Evolutionary conservation across 2,113 vertebrate species (phyloP), one percentile per base, ranked within the genome.

Genomic region (Terrapene triunguis): DNA sequence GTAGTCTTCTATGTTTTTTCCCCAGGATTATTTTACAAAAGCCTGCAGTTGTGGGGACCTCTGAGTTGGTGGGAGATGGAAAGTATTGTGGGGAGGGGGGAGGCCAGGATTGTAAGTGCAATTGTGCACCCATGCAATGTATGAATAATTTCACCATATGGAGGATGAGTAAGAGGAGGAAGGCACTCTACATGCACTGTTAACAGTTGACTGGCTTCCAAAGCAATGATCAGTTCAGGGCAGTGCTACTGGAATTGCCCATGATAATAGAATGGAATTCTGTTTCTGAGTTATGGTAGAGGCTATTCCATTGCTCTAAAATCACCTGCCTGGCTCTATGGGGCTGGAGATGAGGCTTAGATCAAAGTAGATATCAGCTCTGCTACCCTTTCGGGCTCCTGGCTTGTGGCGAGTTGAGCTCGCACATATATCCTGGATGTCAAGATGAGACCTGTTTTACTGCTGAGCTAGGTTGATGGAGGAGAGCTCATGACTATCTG

Each of bases 1-100:
- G 89, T 48, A 25, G n/a, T 89, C n/a, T 3, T 85, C 47, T 80
- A 32, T 51, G 80, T 13, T 84, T 87, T 35, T 0, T 79, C 55
- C 86, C 72, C 83, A 92, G 89, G 25, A 12, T 6, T 65, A 5
- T 79, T 51, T 14, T 89, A 35, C 59, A 86, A 94, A 92, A 86
- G 25, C 4, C 6, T 81, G 3, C 10, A 47, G 3, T 38, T 21
- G 13, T 69, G 62, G 4, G 87, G 21, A 42, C n/a, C 69, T 44
- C 16, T 87, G 62, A 89, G 35, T 48, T 80, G 10, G 22, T 32
- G 65, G 65, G 25, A 25, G 62, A 69, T 69, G 17, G 4, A 69
- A 69, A 69, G 62, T 69, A 32, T 17, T n/a, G 7, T 16, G 6
- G 14, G 32, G 80, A 69, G 38, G 44, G 10, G 78, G 44, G 48